Percentiles rank a stretch among this genome's conserved stretches.
phyloP scores from a whole-genome alignment of 2,888 invertebrate species.

The Drosophila hawaiiensis region DNA sequence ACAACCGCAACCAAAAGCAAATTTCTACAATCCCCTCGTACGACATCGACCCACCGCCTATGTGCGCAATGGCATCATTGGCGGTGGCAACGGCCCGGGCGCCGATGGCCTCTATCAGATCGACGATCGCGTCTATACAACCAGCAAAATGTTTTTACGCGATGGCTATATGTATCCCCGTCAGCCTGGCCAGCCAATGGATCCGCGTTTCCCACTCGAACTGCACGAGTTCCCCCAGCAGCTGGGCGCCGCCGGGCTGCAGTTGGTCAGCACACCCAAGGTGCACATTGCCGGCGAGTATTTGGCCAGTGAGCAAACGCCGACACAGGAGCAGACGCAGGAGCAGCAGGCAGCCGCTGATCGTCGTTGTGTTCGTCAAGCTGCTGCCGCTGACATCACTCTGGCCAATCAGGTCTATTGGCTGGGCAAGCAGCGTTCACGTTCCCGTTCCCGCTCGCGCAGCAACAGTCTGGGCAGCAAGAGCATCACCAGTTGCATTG shows the following conservation, averaged over 20 bases:
- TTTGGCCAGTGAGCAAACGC: slow-evolving; percentile 70
- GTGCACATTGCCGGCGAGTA: slow-evolving; percentile 84
- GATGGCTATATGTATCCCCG: slow-evolving; percentile 84
- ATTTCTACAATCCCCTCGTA: slow-evolving; percentile 69
- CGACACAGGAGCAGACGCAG: slow-evolving; percentile 28
- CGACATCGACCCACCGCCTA: slow-evolving; percentile 79
- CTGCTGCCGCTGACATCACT: slow-evolving; percentile 80
- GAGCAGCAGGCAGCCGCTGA: slow-evolving; percentile 55
- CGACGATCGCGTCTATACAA: slow-evolving; percentile 83
- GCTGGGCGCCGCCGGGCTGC: slow-evolving; percentile 82
- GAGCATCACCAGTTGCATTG: slow-evolving; percentile 66
- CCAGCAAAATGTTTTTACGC: slow-evolving; percentile 83
- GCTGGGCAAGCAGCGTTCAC: slow-evolving; percentile 78
- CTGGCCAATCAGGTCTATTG: slow-evolving; percentile 83
- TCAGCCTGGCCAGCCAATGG: slow-evolving; percentile 83
- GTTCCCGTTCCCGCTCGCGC: slow-evolving; percentile 79
- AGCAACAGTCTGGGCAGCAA: slow-evolving; percentile 82
- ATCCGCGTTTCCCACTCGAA: slow-evolving; percentile 83
- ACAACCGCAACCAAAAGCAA: slow-evolving; percentile 69
- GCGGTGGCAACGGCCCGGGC: slow-evolving; percentile 80
- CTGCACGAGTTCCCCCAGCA: slow-evolving; percentile 83
- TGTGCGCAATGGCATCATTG: slow-evolving; percentile 83
- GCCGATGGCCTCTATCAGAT: slow-evolving; percentile 82
- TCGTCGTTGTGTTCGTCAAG: slow-evolving; percentile 75
- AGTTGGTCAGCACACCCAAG: slow-evolving; percentile 81